Base-by-base conservation (phyloP, 2,888 invertebrate species). In the Tinea trinotella region DNA sequence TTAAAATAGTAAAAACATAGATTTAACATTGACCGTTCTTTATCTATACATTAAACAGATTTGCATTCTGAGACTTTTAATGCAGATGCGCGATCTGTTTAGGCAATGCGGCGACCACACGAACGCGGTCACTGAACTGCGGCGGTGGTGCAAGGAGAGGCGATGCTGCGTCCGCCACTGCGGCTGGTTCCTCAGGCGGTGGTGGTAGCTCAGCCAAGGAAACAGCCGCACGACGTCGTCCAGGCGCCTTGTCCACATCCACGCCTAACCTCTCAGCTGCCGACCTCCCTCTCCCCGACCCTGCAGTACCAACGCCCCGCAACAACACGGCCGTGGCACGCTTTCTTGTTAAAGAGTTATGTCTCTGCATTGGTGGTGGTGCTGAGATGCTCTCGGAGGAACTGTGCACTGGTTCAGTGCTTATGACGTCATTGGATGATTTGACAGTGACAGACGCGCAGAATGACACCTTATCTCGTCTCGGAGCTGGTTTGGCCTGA, bases 111-210 rank as follows among this genome's bases (percentile, higher is more conserved):
- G 93, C 94, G 54, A 95, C 93, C 61, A 95, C 94, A 62, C 95
- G 89, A 55, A 93, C 94, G 63, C 92, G 88, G 81, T 96, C 96
- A 76, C 93, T 94, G 83, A 96, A 96, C 79, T 96, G 96, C 35
- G 96, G 96, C 34, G 96, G 96, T 35, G 96, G 96, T 18, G 95
- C 94, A 57, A 94, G 84, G 59, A 93, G 86, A 12, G 94, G 75
- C 12, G 59, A 58, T 55, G 66, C 67, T n/a, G 61, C 56, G 58
- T 58, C 54, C 61, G 67, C 58, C 46, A 70, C 70, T 57, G 68
- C 68, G 44, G 78, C 78, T 49, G 71, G 69, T 56, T 89, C 88
- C 64, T 89, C 90, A 70, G 95, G 93, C 55, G 91, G 89, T 12
- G 95, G 94, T 9, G 95, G 95, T 55, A 95, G 82, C 68, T 92